phyloP scores from a whole-genome alignment of 2,113 vertebrate species.

The Trogon melanurus region DNA sequence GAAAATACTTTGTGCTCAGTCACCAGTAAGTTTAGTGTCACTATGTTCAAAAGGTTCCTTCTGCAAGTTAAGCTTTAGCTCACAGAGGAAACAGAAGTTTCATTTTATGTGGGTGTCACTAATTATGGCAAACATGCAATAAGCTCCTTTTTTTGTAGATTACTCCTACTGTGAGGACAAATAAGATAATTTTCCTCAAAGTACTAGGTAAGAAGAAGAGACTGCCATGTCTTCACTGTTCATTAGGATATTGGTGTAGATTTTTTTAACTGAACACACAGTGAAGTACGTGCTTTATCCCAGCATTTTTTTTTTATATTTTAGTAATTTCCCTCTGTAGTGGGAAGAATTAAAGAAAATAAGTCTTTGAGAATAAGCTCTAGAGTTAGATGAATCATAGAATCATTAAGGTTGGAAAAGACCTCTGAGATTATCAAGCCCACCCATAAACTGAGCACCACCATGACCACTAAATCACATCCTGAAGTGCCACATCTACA shows the following conservation, averaged over 20 bases:
- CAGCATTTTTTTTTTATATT: background rate
- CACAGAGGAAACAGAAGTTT: background rate
- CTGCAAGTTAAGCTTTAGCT: constrained; percentile 20
- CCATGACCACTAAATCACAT: too few species aligned
- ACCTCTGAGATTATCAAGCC: too few species aligned
- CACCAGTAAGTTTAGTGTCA: background rate
- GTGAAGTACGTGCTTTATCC: background rate
- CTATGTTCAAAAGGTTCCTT: constrained; percentile 32
- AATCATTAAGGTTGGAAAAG: too few species aligned
- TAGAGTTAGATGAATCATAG: background rate
- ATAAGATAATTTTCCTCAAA: constrained; percentile 9
- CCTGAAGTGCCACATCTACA: too few species aligned
- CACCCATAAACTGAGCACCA: too few species aligned
- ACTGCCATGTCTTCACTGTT: background rate
- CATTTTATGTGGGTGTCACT: background rate
- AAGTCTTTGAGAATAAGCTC: background rate
- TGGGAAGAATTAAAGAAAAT: background rate
- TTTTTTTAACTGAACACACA: background rate
- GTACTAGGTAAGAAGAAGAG: background rate
- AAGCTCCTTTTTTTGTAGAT: background rate
- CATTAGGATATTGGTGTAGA: background rate
- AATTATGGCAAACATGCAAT: background rate
- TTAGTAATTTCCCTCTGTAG: background rate
- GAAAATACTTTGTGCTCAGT: constrained; percentile 30
- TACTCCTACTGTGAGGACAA: background rate